Base-by-base conservation (phyloP, 2,888 invertebrate genomes). In the Drosophila siamana region DNA sequence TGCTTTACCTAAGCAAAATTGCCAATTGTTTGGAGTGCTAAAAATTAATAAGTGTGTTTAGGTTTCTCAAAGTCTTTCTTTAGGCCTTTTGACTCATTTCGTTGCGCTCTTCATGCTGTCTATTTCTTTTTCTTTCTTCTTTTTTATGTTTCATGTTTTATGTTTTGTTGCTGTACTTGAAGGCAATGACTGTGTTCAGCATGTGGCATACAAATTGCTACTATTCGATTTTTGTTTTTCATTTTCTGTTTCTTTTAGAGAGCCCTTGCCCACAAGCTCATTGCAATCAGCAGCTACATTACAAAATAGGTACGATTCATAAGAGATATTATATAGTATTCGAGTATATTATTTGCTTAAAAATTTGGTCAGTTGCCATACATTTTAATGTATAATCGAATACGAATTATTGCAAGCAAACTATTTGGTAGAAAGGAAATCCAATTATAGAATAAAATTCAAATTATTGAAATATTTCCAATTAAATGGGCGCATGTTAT, bases 11-110 rank as follows among this genome's bases (percentile, higher is more conserved):
- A 63, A 67, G 57, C 64, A 74, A 72, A 81, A 88, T 88, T 83
- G 74, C 51, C 65, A 88, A 88, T 83, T 83, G 88, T 86, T 86
- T 77, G 89, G 66, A 86, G 69, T 82, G 86, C 88, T 70, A 74
- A 81, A 81, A 85, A 73, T 74, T 87, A 85, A 78, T 69, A 81
- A 87, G 67, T 68, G 67, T 87, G 54, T 74, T 78, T 87, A 78
- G 64, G 60, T 46, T 44, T 68, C 60, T 64, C 62, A 59, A 62
- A 63, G 55, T 55, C 52, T 78, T 74, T 67, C 24, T 67, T 61
- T 63, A 52, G 74, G 69, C 78, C 43, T 62, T 55, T 86, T 65
- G 65, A 66, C 73, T 62, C 40, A 73, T 69, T 80, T 80, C 66
- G 87, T 54, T 41, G 50, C 78, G 80, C 76, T 80, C 73, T 78